Conservation (phyloP, 2,797 vertebrate genomes). For the Hypotaenidia okinawae region DNA sequence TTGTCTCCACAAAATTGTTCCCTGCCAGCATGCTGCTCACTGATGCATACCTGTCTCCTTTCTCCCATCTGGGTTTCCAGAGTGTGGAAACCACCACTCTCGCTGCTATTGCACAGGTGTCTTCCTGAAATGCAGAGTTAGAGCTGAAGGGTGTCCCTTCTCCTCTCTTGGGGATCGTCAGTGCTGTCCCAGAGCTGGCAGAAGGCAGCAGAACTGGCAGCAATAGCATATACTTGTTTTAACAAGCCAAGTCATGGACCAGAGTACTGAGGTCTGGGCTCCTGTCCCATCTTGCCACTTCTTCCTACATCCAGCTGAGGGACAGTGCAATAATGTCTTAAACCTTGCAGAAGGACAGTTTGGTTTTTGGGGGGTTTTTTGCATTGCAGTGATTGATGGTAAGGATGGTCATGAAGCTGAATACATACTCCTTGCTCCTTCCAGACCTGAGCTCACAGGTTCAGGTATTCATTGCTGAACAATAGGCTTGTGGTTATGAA, state of each 20-base stretch:
- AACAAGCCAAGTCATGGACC: not conserved
- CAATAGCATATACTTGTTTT: fast-evolving
- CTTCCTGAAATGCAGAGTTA: not conserved
- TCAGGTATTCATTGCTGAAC: not conserved
- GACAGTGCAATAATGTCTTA: not conserved
- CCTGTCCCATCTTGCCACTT: not conserved
- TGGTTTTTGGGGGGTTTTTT: not conserved
- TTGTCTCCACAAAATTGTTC: not conserved
- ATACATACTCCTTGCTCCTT: not conserved
- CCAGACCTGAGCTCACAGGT: not conserved
- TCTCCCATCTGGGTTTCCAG: not conserved
- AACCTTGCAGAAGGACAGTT: not conserved
- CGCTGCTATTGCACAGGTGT: fast-evolving
- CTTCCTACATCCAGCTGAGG: not conserved
- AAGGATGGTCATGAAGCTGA: not conserved
- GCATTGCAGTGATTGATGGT: not conserved
- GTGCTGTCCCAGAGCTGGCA: not conserved
- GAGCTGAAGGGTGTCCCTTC: not conserved
- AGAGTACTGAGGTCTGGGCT: not conserved
- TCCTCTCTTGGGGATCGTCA: not conserved
- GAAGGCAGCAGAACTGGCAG: not conserved
- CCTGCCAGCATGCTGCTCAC: not conserved
- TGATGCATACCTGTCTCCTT: not conserved
- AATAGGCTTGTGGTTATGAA: not conserved
- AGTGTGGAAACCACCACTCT: not conserved